Evolutionary conservation across 2,113 vertebrate genomes (phyloP), one percentile per base, ranked within the genome.

Genomic region (Tautogolabrus adspersus): DNA sequence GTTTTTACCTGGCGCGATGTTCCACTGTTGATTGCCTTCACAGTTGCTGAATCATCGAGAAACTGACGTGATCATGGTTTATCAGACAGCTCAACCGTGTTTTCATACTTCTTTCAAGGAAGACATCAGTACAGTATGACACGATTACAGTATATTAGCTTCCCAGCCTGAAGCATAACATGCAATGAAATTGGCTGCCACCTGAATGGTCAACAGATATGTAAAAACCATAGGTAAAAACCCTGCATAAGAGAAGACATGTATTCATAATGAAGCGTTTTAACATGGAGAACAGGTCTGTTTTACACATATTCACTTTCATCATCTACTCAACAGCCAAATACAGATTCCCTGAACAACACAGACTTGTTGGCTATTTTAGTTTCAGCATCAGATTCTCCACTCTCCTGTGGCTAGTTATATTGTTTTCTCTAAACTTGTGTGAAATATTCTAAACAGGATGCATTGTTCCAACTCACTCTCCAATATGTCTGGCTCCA

Each of bases 401-500:
- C 8, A 2, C 81, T 89, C 93, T 94, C 92, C 57, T 72, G 92
- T 93, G 93, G 88, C 89, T 87, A 89, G 88, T 94, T 93, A 92
- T 90, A 85, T 91, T 91, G 90, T 92, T 92, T 92, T 84, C 80
- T 81, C 72, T 51, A 70, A 81, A 82, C 77, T 86, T 88, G 71
- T 55, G 84, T 92, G 79, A 92, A 93, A 92, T 86, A 91, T 93
- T 91, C 79, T 90, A 90, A 94, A 92, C 80, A 78, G 77, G 75
- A 91, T 85, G 76, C 72, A 91, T 91, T 87, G 82, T 92, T 91
- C 58, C 73, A 79, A 75, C 82, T 91, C 83, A 78, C 88, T 85
- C 87, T 91, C 85, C 89, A 83, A 91, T 91, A 90, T 77, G 80
- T 79, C 82, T 87, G 77, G 72, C 89, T 70, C 80, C 79, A 83